These are phyloP conservation scores for Conopomorpha cramerella DNA, from an alignment of 1,140 invertebrate genomes.

Conservation along the genomic window DNA sequence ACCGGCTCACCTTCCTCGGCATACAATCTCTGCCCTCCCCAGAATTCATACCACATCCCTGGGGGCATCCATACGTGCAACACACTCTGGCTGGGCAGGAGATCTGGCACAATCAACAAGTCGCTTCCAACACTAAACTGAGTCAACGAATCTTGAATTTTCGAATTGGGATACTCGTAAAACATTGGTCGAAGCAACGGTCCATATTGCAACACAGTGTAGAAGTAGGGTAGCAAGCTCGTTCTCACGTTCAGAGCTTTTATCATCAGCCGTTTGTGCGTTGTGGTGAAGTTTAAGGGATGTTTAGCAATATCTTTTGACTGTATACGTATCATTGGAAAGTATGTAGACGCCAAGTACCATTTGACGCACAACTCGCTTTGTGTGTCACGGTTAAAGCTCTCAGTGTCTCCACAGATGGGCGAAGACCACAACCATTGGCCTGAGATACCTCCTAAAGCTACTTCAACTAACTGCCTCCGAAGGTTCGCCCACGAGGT, in stretches of 20 bases:
- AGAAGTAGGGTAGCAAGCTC: conserved; percentile 34
- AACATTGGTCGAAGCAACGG: conserved; percentile 46
- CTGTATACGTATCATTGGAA: conserved; percentile 38
- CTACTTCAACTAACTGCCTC: conserved; percentile 25
- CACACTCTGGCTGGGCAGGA: conserved; percentile 28
- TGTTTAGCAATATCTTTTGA: conserved; percentile 22
- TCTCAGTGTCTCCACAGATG: conserved; percentile 36
- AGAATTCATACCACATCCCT: conserved; percentile 41
- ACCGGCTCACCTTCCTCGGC: conserved; percentile 21
- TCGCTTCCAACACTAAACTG: conserved; percentile 40
- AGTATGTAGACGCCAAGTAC: conserved; percentile 39
- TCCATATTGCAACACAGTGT: conserved; percentile 32
- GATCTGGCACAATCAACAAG: conserved; percentile 37
- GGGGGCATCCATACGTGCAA: conserved; percentile 33
- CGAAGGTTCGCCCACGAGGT: conserved; percentile 32
- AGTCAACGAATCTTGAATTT: conserved; percentile 17
- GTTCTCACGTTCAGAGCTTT: conserved; percentile 21
- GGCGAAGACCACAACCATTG: conserved; percentile 40
- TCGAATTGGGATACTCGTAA: conserved; percentile 31
- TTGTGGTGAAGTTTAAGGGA: conserved; percentile 28
- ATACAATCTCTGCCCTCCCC: conserved; percentile 24
- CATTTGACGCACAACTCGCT: conserved; percentile 37
- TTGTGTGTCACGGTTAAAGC: conserved; percentile 20
- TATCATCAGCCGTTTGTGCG: conserved; percentile 18
- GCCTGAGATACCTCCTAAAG: conserved; percentile 38